Base-by-base conservation (phyloP, 2,888 invertebrate species). In the Chaitophorus viminalis region DNA sequence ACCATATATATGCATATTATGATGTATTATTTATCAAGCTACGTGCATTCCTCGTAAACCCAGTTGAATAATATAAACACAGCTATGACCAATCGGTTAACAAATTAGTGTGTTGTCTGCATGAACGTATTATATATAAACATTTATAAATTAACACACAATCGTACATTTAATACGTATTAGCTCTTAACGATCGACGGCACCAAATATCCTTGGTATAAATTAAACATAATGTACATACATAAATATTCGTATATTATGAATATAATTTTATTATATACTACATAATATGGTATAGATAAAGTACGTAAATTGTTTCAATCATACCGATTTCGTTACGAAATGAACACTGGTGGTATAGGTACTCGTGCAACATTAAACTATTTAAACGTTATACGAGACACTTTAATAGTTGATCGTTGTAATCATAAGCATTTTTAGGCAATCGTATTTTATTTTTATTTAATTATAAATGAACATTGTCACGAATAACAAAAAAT, bases 91-190 rank as follows among this genome's bases (percentile, higher is more conserved):
- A 70, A 70, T 82, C 46, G 46, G 70, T 52, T 21, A n/a, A 82
- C 74, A 74, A 82, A 82, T 82, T 74, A 82, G 52, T 75, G 29
- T 31, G 29, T 29, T 14, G 39, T 18, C 25, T 75, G 29, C 25
- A 65, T 65, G 65, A 60, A 4, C 25, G 21, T 54, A 5, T 14
- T 25, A 11, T n/a, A 46, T 4, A n/a, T 36, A 60, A 21, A 68
- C 11, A 68, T 25, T 1, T 11, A 68, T 29, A 11, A 46, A 68
- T 29, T n/a, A 25, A 68, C 31, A 29, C n/a, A 29, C 4, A 21
- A 52, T 31, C 78, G 31, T 87, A 74, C 79, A 87, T 87, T 87
- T 87, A 87, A 87, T 81, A 87, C 87, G 72, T 87, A 87, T 87
- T 87, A 81, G 33, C 79, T 86, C 72, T 65, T 52, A 82, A 82